Percentiles rank a stretch among this genome's conserved stretches.
Evolutionary conservation across 2,113 vertebrate genomes (phyloP).

Genomic region (Sardina pilchardus): DNA sequence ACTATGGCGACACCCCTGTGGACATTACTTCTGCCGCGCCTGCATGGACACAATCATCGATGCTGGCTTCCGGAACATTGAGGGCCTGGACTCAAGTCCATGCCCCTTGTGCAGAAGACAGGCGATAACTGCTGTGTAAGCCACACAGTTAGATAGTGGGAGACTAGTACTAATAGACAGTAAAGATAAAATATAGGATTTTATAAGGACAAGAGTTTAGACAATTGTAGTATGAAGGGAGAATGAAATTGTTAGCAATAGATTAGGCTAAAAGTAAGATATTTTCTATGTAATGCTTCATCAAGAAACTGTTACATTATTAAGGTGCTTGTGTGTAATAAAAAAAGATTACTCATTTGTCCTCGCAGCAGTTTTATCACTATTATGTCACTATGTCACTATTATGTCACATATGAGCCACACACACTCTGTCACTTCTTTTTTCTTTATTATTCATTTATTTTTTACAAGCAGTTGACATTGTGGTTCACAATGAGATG

Average conservation of each 20-base stretch:
- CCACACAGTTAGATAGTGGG: not conserved
- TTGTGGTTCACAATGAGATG: not conserved
- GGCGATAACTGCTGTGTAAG: not conserved
- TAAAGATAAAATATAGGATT: not conserved
- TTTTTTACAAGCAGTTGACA: not conserved
- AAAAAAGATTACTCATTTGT: not conserved
- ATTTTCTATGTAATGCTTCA: not conserved
- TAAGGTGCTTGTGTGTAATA: not conserved
- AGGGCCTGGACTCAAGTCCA: conserved; percentile 9
- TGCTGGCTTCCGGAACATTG: conserved; percentile 22
- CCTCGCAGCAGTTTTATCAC: not conserved
- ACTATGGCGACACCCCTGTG: conserved; percentile 15
- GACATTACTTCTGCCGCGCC: not conserved
- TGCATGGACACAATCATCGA: conserved; percentile 10
- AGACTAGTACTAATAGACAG: not conserved
- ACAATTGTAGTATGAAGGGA: not conserved
- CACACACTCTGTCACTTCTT: not conserved
- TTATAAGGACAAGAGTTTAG: too few relatives aligned
- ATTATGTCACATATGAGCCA: not conserved
- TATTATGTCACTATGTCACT: too few relatives aligned
- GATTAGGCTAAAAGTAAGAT: not conserved
- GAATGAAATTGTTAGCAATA: not conserved
- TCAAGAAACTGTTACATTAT: not conserved
- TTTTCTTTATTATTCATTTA: not conserved
- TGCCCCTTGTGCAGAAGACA: conserved; percentile 13